Evolutionary conservation across 2,888 invertebrate species (phyloP).

Genomic region (Cheilosia variabilis): DNA sequence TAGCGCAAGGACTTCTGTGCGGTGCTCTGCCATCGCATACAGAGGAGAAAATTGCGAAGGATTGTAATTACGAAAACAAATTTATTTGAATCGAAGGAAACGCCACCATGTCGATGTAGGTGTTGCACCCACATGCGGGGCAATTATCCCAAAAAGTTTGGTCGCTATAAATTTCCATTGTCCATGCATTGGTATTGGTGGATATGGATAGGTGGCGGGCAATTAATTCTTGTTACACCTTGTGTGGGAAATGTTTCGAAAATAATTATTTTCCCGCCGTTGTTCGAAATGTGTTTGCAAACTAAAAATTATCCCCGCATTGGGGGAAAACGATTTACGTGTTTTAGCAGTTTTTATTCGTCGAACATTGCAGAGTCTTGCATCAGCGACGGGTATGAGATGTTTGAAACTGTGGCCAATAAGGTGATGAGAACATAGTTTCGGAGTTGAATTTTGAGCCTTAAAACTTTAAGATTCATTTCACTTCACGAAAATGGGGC

Average conservation of each 20-base stretch:
- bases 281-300: conserved; percentile 9
- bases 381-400: too few species aligned
- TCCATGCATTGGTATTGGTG: neutral
- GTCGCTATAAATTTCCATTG: conserved; percentile 65
- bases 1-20: conserved; percentile 26
- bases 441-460: too few species aligned
- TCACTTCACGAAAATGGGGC: too few species aligned
- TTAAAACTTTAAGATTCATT: too few species aligned
- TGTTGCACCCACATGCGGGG: conserved; percentile 53
- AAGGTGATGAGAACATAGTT: too few species aligned
- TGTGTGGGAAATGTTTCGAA: conserved; percentile 50
- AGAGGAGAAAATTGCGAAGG: conserved; percentile 28
- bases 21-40: conserved; percentile 8
- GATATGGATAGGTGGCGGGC: neutral
- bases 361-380: too few species aligned
- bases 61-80: conserved; percentile 57
- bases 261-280: conserved; percentile 7
- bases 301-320: too few species aligned
- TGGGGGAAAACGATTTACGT: too few species aligned
- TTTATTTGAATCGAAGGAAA: conserved; percentile 56
- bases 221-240: conserved; percentile 62
- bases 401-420: too few species aligned
- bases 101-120: neutral
- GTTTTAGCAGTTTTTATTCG: too few species aligned
- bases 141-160: conserved; percentile 71